phyloP scores from a whole-genome alignment of 2,797 vertebrate genomes.

The Gambusia yucatana region DNA sequence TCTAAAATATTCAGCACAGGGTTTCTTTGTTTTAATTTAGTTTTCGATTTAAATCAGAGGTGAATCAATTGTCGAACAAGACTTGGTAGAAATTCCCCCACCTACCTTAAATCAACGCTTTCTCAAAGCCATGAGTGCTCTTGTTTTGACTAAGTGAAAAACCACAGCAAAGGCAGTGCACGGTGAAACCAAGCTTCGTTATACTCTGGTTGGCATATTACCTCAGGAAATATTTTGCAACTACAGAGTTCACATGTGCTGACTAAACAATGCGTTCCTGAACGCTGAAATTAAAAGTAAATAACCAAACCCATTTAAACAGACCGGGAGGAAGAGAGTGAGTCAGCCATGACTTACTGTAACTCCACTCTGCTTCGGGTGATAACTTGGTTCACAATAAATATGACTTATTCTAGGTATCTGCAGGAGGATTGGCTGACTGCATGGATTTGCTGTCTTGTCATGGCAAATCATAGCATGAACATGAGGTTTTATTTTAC shows the following conservation, averaged over 20 bases:
- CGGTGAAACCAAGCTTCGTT: slow-evolving; percentile 68
- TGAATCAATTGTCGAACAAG: slow-evolving; percentile 69
- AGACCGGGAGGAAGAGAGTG: slow-evolving; percentile 48
- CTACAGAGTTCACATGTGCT: slow-evolving; percentile 66
- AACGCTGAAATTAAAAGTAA: slow-evolving; percentile 71
- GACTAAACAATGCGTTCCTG: slow-evolving; percentile 65
- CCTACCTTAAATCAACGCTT: slow-evolving; percentile 75
- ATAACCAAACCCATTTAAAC: slow-evolving; percentile 60
- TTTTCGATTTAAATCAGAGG: slow-evolving; percentile 63
- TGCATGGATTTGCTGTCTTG: slow-evolving; percentile 27
- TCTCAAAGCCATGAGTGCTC: slow-evolving; percentile 82
- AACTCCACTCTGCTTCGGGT: slow-evolving; percentile 49
- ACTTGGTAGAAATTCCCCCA: slow-evolving; percentile 69
- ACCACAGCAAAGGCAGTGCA: slow-evolving; percentile 82
- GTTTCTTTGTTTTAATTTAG: slow-evolving; percentile 77
- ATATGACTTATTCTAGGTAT: slow-evolving; percentile 51
- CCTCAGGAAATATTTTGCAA: slow-evolving; percentile 83
- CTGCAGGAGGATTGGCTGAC: slow-evolving; percentile 24
- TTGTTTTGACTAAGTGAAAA: slow-evolving; percentile 90
- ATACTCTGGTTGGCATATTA: slow-evolving; percentile 72
- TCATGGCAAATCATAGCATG: neutral
- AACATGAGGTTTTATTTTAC: slow-evolving; percentile 6
- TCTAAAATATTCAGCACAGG: slow-evolving; percentile 58
- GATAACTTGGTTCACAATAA: slow-evolving; percentile 53
- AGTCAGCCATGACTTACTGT: slow-evolving; percentile 67